A percentile compares a stretch with the other conserved stretches of the same genome.
Conservation (phyloP, 1,140 invertebrate genomes). For the Lepidostoma basale region DNA sequence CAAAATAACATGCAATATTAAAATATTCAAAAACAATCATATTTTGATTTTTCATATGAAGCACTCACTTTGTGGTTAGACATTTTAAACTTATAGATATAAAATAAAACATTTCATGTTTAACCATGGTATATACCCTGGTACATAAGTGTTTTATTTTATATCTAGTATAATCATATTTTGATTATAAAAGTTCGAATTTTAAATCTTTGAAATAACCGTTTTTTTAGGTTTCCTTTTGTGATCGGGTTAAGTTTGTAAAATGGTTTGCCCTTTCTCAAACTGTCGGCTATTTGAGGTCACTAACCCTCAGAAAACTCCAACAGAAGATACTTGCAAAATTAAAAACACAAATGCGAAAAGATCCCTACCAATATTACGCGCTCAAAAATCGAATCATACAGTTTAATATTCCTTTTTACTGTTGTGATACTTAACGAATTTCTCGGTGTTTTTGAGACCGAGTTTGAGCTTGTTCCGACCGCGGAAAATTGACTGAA, state of each 20-base stretch:
- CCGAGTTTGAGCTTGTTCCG: conserved; percentile 4
- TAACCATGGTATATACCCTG: too few species aligned
- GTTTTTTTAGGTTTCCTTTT: too few species aligned
- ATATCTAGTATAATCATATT: too few species aligned
- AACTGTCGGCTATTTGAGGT: conserved; percentile 14
- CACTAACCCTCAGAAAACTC: conserved; percentile 1
- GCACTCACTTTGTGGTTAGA: too few species aligned
- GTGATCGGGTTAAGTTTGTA: background rate
- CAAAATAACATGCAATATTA: too few species aligned
- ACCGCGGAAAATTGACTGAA: background rate
- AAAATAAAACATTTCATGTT: too few species aligned
- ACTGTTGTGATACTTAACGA: background rate
- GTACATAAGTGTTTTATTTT: too few species aligned
- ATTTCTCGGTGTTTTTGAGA: background rate
- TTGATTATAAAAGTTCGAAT: too few species aligned
- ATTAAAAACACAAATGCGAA: background rate
- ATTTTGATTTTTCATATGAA: too few species aligned
- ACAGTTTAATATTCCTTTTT: background rate
- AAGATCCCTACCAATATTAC: background rate
- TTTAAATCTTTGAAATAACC: too few species aligned
- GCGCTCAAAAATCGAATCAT: background rate
- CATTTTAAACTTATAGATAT: too few species aligned
- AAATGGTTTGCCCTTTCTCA: conserved; percentile 9
- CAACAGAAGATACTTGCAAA: background rate
- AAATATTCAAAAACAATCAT: too few species aligned